Evolutionary conservation across 37 sponge, comb jelly and placozoan genomes (phyloP).

Genomic region (Amphimedon queenslandica): DNA sequence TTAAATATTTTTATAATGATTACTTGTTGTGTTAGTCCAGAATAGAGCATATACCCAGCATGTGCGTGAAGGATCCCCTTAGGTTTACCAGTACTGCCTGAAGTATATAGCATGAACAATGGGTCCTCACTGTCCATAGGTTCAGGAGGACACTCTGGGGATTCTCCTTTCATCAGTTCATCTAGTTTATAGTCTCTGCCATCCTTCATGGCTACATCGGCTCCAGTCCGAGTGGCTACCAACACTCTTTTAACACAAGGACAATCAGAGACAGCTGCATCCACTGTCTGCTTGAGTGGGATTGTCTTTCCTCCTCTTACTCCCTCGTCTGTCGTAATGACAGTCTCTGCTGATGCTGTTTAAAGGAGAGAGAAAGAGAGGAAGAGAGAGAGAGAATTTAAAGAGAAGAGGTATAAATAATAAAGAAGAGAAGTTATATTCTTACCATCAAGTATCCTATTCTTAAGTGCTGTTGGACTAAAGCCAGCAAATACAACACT

Average conservation of each 20-base stretch:
- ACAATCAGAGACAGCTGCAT: constrained; percentile 71
- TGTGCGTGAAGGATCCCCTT: constrained; percentile 95
- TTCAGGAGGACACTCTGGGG: constrained; percentile 66
- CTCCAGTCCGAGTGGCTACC: constrained; percentile 79
- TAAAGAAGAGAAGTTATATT: not conserved
- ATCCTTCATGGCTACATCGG: constrained; percentile 51
- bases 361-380: not conserved
- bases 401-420: not conserved
- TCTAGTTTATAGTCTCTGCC: constrained; percentile 74
- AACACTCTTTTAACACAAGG: constrained; percentile 72
- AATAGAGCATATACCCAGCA: constrained; percentile 92
- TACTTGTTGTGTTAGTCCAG: constrained; percentile 87
- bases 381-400: not conserved
- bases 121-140: constrained; percentile 90
- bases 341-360: constrained; percentile 61
- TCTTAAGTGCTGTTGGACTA: constrained; percentile 86
- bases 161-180: constrained; percentile 50
- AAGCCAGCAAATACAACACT: constrained; percentile 97
- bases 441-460: constrained; percentile 75
- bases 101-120: constrained; percentile 93
- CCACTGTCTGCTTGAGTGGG: constrained; percentile 78
- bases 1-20: not conserved
- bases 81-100: constrained; percentile 94
- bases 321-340: constrained; percentile 88
- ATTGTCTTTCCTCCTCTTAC: constrained; percentile 87